phyloP scores from a whole-genome alignment of 2,888 invertebrate genomes.

The Athrips mouffetella region DNA sequence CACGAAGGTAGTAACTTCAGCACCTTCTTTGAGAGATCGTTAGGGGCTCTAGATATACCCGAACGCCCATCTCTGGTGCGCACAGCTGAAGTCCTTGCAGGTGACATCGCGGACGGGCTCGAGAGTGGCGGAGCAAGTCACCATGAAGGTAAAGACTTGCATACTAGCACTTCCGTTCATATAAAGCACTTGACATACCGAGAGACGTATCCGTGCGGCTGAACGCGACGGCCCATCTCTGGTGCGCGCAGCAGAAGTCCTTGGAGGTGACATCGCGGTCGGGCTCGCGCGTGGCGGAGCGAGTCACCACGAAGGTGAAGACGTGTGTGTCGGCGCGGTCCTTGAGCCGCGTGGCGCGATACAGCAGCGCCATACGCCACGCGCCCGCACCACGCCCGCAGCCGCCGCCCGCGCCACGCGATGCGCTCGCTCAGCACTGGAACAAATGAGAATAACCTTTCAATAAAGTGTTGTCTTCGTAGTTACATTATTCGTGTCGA shows the following conservation, averaged over 20 bases:
- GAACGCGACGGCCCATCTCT: conserved; percentile 90
- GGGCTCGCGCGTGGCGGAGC: conserved; percentile 86
- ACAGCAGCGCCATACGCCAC: conserved; percentile 86
- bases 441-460: too few species aligned
- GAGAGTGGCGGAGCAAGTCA: conserved; percentile 86
- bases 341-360: conserved; percentile 88
- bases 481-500: too few species aligned
- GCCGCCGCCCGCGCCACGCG: conserved; percentile 39
- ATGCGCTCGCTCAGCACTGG: background rate
- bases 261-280: conserved; percentile 89
- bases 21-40: too few species aligned
- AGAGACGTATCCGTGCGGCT: conserved; percentile 85
- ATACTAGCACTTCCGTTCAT: conserved; percentile 81
- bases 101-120: conserved; percentile 89
- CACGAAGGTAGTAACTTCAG: too few species aligned
- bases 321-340: conserved; percentile 90
- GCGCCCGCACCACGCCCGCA: conserved; percentile 62
- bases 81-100: conserved; percentile 89
- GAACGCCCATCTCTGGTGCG: conserved; percentile 90
- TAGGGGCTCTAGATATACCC: too few species aligned
- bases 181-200: conserved; percentile 47
- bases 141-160: conserved; percentile 90
- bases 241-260: conserved; percentile 89
- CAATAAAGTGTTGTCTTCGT: too few species aligned
- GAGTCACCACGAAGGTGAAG: conserved; percentile 90